These are phyloP conservation scores for Holothuria glaberrima DNA, from an alignment of 35 echinoderm and acorn worm species.

Conservation along the genomic window DNA sequence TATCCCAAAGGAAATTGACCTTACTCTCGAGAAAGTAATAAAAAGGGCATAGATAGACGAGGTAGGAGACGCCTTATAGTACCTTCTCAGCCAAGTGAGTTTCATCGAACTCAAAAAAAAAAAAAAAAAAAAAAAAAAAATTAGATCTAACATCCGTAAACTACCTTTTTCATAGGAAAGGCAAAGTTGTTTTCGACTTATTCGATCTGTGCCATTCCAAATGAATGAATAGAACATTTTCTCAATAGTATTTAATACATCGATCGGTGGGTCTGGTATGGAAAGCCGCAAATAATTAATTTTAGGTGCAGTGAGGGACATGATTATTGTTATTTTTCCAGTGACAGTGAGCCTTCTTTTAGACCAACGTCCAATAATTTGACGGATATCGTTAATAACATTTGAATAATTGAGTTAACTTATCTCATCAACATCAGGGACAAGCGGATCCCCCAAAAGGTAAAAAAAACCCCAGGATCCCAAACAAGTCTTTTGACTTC, in stretches of 20 bases:
- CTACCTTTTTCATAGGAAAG: background rate
- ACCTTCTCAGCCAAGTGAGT: constrained; percentile 1
- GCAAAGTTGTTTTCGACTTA: constrained; percentile 1
- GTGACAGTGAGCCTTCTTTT: background rate
- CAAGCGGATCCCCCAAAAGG: background rate
- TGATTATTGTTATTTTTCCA: background rate
- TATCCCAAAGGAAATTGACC: background rate
- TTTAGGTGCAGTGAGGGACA: background rate
- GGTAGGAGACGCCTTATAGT: background rate
- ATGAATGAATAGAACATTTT: no score
- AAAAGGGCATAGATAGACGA: no score
- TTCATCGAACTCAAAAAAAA: background rate
- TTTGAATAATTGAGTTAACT: constrained; percentile 4
- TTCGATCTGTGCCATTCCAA: background rate
- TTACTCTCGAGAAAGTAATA: constrained; percentile 6
- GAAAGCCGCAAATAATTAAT: background rate
- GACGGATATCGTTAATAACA: background rate
- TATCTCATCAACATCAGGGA: background rate
- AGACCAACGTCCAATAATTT: background rate
- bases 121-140: no score
- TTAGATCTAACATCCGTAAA: background rate
- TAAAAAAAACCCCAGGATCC: background rate
- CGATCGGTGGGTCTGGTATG: background rate
- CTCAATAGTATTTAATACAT: background rate
- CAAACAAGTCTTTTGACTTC: constrained; percentile 7